Base-by-base conservation (phyloP, 2,113 vertebrate species). In the Rhodinocichla rosea region DNA sequence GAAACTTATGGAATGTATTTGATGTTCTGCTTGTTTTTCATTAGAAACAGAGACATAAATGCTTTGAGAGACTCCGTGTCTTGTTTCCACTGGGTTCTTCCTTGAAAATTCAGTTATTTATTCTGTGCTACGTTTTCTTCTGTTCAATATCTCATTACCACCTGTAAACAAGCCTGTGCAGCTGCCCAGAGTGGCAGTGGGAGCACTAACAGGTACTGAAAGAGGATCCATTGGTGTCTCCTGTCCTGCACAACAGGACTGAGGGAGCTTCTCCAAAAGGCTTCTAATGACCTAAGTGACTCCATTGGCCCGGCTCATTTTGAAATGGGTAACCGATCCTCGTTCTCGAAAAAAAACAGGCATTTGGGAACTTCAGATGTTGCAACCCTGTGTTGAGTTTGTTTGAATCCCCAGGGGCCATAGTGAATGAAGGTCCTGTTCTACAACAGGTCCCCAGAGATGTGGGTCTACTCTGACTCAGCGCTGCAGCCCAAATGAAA, bases 221-320 rank as follows among this genome's bases (percentile, higher is more conserved):
- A 28, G 7, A 22, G 23, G n/a, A 35, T 10, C 37, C 17, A 2
- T 2, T 17, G 39, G 6, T 44, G 10, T 16, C 56, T 57, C 12
- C 0, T 32, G n/a, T 45, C 0, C 4, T 62, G 35, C 22, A 8
- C 32, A 33, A 4, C 0, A 1, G 30, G 37, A 28, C 45, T 19
- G 53, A 87, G 33, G 28, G 19, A 57, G 3, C 42, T 76, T 47
- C 45, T 27, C 50, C 22, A 30, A 52, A 49, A 60, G 13, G 6
- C 3, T 23, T 71, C 16, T 10, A 13, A 73, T 39, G 22, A 30
- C 33, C 21, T 65, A 2, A 1, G 26, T 27, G 49, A 13, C 42
- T 60, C 2, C 18, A 13, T 0, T 13, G 26, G 32, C 35, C 53
- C 13, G 76, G 50, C 27, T 52, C 3, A 0, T 40, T 88, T 78